A percentile compares a stretch with the other conserved stretches of the same genome.
Evolutionary conservation across 1,140 invertebrate species (phyloP).

Genomic region (Metaphire vulgaris): DNA sequence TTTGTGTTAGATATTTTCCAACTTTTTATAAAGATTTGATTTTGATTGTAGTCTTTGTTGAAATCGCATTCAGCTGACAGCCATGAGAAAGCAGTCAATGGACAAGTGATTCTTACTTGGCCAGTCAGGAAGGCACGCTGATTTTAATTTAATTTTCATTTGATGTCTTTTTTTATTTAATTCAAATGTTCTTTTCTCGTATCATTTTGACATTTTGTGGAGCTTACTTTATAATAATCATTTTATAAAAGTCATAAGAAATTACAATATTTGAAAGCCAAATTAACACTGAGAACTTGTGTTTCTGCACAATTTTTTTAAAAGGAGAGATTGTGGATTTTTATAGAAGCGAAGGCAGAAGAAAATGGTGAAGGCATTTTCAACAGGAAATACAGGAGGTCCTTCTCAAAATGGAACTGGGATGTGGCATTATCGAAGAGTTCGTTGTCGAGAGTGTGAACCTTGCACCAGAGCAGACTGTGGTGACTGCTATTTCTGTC

Average conservation of each 20-base stretch:
- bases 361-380: not conserved
- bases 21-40: too few relatives aligned
- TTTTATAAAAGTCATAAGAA: too few relatives aligned
- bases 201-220: too few relatives aligned
- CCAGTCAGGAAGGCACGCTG: not conserved
- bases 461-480: constrained; percentile 85
- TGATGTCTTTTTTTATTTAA: too few relatives aligned
- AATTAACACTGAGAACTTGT: too few relatives aligned
- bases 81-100: not conserved
- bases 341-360: not conserved
- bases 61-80: not conserved
- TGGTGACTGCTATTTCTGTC: constrained; percentile 86
- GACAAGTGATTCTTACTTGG: not conserved
- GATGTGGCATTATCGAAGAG: constrained; percentile 42
- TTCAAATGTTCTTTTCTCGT: too few relatives aligned
- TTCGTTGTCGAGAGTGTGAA: constrained; percentile 82
- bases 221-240: too few relatives aligned
- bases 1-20: too few relatives aligned
- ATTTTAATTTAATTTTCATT: too few relatives aligned
- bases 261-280: too few relatives aligned
- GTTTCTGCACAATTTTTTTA: too few relatives aligned
- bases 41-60: not conserved
- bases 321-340: too few relatives aligned
- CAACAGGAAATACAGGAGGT: not conserved
- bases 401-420: not conserved